Conservation (phyloP, 2,888 invertebrate species). For the Andrena trimmerana region DNA sequence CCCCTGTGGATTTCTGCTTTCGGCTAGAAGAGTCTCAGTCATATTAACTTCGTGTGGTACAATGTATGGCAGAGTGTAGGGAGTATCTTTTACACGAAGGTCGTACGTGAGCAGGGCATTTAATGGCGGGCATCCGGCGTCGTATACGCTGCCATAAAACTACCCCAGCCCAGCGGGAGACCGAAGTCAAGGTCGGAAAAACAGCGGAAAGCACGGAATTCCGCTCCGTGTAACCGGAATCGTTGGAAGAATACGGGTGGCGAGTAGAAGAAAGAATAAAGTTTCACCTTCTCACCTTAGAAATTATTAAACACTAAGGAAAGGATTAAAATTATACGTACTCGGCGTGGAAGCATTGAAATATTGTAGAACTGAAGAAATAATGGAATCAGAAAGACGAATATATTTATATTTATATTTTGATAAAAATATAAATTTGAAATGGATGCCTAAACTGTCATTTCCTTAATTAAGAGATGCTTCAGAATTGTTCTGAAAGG, state of each 20-base stretch:
- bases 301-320: background rate
- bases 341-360: background rate
- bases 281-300: background rate
- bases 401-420: background rate
- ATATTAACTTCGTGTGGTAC: background rate
- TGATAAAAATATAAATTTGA: too few relatives aligned
- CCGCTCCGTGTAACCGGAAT: background rate
- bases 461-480: too few relatives aligned
- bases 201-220: background rate
- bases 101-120: slow-evolving; percentile 42
- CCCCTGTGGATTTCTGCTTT: background rate
- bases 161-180: background rate
- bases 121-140: slow-evolving; percentile 38
- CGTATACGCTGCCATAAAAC: slow-evolving; percentile 24
- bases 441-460: too few relatives aligned
- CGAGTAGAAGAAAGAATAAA: background rate
- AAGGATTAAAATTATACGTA: background rate
- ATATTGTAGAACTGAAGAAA: background rate
- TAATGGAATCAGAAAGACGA: background rate
- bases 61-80: background rate
- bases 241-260: background rate
- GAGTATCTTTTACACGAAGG: slow-evolving; percentile 22
- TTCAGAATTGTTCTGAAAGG: too few relatives aligned
- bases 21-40: background rate
- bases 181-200: slow-evolving; percentile 44